A percentile compares a stretch with the other conserved stretches of the same genome.
phyloP scores from a whole-genome alignment of 1,140 invertebrate genomes.

The Drosophila tsacasi region DNA sequence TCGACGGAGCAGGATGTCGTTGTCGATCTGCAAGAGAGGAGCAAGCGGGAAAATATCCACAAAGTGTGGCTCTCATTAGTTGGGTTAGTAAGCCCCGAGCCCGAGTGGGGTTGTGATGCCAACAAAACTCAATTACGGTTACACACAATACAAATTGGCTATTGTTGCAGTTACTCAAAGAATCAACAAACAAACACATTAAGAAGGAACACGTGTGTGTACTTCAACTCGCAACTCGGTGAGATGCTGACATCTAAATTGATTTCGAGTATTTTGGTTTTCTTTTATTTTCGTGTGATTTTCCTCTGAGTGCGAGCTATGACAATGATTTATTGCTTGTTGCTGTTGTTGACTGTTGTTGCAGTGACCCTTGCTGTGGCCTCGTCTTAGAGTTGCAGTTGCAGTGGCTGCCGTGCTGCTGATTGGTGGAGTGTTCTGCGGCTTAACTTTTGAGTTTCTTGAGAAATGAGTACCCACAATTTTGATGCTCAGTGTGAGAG shows the following conservation, averaged over 20 bases:
- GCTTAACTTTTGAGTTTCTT: slow-evolving; percentile 2
- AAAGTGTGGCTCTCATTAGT: slow-evolving; percentile 40
- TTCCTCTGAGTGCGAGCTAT: slow-evolving; percentile 56
- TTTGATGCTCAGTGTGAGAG: slow-evolving; percentile 47
- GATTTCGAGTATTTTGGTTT: background rate
- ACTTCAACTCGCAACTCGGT: slow-evolving; percentile 21
- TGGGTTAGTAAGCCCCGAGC: slow-evolving; percentile 1
- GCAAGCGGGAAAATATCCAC: slow-evolving; percentile 39
- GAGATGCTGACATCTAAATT: slow-evolving; percentile 4
- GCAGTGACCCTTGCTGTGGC: slow-evolving; percentile 47
- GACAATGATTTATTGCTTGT: slow-evolving; percentile 45
- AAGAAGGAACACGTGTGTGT: slow-evolving; percentile 24
- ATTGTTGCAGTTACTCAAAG: slow-evolving; percentile 39
- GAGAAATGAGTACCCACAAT: slow-evolving; percentile 28
- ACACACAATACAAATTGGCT: slow-evolving; percentile 62
- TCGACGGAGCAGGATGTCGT: slow-evolving; percentile 92
- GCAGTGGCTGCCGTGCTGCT: slow-evolving; percentile 45
- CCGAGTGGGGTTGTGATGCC: slow-evolving; percentile 1
- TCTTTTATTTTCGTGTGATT: slow-evolving; percentile 24
- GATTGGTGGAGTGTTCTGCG: slow-evolving; percentile 41
- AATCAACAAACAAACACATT: slow-evolving; percentile 52
- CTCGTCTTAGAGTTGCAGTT: slow-evolving; percentile 38
- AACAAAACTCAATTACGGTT: slow-evolving; percentile 53
- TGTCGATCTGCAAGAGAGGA: slow-evolving; percentile 86
- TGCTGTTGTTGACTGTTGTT: slow-evolving; percentile 40